phyloP scores from a whole-genome alignment of 2,888 invertebrate species.

The Leptothorax acervorum region DNA sequence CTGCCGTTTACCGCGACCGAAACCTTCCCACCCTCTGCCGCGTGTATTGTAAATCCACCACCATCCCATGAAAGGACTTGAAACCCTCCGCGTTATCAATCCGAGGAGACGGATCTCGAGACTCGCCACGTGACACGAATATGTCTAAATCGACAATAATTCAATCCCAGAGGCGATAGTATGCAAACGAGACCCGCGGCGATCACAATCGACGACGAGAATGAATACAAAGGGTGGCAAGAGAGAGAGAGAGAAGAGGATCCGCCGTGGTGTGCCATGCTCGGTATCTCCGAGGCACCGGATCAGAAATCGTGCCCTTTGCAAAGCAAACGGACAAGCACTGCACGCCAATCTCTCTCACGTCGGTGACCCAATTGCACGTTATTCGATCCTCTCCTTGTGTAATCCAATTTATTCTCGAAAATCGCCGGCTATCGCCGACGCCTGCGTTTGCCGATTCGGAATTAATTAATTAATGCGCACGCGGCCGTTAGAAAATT shows the following conservation, averaged over 20 bases:
- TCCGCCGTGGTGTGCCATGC: not conserved
- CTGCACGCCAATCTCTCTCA: constrained; percentile 48
- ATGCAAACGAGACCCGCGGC: constrained; percentile 65
- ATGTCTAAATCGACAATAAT: constrained; percentile 63
- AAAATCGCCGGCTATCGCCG: constrained; percentile 22
- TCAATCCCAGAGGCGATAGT: constrained; percentile 63
- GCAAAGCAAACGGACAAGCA: constrained; percentile 36
- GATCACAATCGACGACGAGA: constrained; percentile 66
- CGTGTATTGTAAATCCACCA: constrained; percentile 29
- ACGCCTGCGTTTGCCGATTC: constrained; percentile 18
- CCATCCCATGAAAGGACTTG: not conserved
- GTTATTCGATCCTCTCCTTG: constrained; percentile 54
- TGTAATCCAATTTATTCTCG: constrained; percentile 65
- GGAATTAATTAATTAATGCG: constrained; percentile 44
- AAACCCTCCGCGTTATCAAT: constrained; percentile 42
- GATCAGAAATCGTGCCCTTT: constrained; percentile 44
- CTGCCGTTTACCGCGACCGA: constrained; percentile 21
- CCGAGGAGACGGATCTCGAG: not conserved
- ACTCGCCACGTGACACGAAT: constrained; percentile 34
- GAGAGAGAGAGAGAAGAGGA: not conserved
- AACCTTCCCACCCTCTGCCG: not conserved
- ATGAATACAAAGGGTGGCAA: constrained; percentile 46
- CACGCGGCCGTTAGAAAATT: constrained; percentile 1
- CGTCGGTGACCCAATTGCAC: constrained; percentile 61
- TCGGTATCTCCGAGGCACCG: constrained; percentile 22